These are phyloP conservation scores for Trematomus bernacchii DNA, from an alignment of 2,797 vertebrate genomes.

Conservation along the genomic window DNA sequence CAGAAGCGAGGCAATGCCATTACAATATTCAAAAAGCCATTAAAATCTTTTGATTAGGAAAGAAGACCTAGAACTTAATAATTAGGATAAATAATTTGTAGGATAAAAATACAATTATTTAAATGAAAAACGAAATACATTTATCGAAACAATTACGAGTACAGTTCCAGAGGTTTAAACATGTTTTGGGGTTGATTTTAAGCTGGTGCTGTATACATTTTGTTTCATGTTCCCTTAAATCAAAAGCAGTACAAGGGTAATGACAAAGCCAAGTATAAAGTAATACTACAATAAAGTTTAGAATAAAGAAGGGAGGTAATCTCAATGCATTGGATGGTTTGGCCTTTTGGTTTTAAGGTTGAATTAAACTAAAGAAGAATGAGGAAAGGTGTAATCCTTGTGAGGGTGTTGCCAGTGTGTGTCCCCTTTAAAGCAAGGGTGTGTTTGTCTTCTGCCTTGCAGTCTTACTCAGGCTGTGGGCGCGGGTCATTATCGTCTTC, in stretches of 20 bases:
- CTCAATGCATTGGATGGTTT: not conserved
- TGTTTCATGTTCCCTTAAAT: too few species aligned
- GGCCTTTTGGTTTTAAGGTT: not conserved
- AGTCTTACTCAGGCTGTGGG: constrained; percentile 83
- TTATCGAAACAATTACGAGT: too few species aligned
- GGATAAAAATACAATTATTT: too few species aligned
- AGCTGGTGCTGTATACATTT: too few species aligned
- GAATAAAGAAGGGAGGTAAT: not conserved
- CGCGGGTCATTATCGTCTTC: constrained; percentile 80
- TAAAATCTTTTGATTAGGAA: too few species aligned
- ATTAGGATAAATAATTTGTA: too few species aligned
- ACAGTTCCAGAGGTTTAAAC: too few species aligned
- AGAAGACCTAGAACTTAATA: too few species aligned
- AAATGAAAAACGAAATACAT: too few species aligned
- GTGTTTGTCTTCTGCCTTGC: not conserved
- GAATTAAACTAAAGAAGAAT: not conserved
- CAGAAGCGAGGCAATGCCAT: too few species aligned
- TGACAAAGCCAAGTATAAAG: not conserved
- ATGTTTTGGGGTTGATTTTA: too few species aligned
- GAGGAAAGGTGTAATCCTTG: not conserved
- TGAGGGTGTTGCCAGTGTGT: not conserved
- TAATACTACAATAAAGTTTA: not conserved
- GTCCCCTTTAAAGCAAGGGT: not conserved
- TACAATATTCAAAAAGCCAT: too few species aligned
- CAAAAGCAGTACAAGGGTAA: not conserved